A percentile compares a stretch with the other conserved stretches of the same genome.
These are phyloP conservation scores for Holothuria leucospilota DNA, from an alignment of 53 echinoderm and acorn worm species.

Conservation along the genomic window DNA sequence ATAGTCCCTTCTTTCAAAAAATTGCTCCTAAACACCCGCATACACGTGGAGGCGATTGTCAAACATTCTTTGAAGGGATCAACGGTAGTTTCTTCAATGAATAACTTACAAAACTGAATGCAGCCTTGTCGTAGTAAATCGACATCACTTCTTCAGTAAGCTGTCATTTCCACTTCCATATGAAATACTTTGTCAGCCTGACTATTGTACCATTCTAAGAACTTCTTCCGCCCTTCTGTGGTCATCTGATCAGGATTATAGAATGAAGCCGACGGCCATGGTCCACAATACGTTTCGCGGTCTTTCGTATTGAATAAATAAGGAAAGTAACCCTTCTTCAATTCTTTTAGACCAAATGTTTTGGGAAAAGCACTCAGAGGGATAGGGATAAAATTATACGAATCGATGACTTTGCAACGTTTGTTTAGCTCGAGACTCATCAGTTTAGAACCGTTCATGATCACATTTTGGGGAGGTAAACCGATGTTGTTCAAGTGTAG, in stretches of 20 bases:
- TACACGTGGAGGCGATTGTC: slow-evolving; percentile 62
- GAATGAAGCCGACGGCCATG: not conserved
- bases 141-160: slow-evolving; percentile 50
- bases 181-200: not conserved
- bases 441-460: slow-evolving; percentile 41
- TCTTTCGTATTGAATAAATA: not conserved
- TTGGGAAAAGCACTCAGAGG: slow-evolving; percentile 9
- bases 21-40: slow-evolving; percentile 33
- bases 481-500: not conserved
- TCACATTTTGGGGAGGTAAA: slow-evolving; percentile 25
- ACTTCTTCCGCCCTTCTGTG: not conserved
- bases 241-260: slow-evolving; percentile 13
- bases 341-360: slow-evolving; percentile 19
- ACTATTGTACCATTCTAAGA: not conserved
- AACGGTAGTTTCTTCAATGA: too few species aligned
- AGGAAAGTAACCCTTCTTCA: too few species aligned
- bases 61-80: too few species aligned
- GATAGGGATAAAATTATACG: slow-evolving; percentile 45
- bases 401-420: slow-evolving; percentile 35
- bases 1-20: slow-evolving; percentile 34
- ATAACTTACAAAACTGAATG: slow-evolving; percentile 44
- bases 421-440: slow-evolving; percentile 34
- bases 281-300: not conserved
- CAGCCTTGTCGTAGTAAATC: slow-evolving; percentile 53
- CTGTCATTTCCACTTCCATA: slow-evolving; percentile 22